These are phyloP conservation scores for Ginglymostoma cirratum DNA, from an alignment of 2,113 vertebrate genomes.

Conservation along the genomic window DNA sequence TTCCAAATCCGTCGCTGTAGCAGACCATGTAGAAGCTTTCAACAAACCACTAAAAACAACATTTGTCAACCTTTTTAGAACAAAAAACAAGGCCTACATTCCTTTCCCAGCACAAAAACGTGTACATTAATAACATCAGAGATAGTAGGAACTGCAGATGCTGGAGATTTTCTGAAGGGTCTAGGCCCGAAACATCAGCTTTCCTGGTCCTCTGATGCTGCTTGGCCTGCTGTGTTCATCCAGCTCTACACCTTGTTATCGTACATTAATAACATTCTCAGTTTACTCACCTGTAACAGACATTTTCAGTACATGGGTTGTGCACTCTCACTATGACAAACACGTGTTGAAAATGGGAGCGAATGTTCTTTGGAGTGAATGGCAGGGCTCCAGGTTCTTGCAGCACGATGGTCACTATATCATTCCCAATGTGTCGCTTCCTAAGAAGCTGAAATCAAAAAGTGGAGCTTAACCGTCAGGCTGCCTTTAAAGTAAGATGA, in stretches of 20 bases:
- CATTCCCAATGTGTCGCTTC: conserved; percentile 91
- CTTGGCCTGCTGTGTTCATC: too few species aligned
- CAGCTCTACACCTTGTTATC: too few species aligned
- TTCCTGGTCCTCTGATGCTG: too few species aligned
- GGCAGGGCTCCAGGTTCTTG: conserved; percentile 88
- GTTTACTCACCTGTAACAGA: conserved; percentile 77
- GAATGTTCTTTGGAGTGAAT: conserved; percentile 87
- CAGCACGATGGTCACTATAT: conserved; percentile 95
- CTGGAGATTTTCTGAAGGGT: too few species aligned
- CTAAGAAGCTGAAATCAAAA: conserved; percentile 67
- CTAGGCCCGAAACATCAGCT: too few species aligned
- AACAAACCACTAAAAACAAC: background rate
- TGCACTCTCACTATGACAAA: conserved; percentile 85
- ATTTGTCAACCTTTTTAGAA: background rate
- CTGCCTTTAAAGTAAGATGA: background rate
- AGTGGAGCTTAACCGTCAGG: background rate
- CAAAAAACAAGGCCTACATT: background rate
- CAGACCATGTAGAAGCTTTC: background rate
- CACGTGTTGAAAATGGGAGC: conserved; percentile 91
- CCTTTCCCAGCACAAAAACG: background rate
- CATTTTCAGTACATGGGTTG: conserved; percentile 77
- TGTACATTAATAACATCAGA: background rate
- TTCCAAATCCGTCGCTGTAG: background rate
- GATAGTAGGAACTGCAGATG: too few species aligned
- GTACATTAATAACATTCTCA: fast-evolving